Evolutionary conservation across 2,797 vertebrate species (phyloP), one percentile per base, ranked within the genome.

Genomic region (Pseudopleuronectes americanus): DNA sequence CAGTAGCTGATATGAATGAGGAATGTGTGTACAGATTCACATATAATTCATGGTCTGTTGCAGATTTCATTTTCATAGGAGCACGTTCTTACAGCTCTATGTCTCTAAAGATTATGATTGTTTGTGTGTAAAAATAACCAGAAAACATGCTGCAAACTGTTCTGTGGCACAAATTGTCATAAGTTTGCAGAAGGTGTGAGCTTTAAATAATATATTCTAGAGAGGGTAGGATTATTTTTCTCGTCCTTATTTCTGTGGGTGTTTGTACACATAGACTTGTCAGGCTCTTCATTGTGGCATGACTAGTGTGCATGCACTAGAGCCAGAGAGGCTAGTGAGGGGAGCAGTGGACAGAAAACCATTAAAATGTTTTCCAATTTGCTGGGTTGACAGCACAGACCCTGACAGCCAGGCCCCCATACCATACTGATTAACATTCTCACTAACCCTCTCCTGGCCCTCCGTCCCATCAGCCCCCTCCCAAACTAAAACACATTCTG

Each of bases 331-430:
- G 54, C 68, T 24, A 68, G 68, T 45, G 77, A 76, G 77, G 64
- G 52, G 69, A 78, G 84, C 76, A 80, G 76, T 71, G 80, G 86
- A 87, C 78, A 88, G 88, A 90, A 89, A 93, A 90, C 89, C 90
- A 93, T 93, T 93, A 91, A 92, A 92, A 94, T 92, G 88, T 91
- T 91, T 92, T 93, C 90, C 92, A 92, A 92, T 94, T 93, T 94
- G 89, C 85, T 73, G 70, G 80, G 84, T 86, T 91, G 92, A 92
- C 90, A 90, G 87, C 54, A 67, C 83, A 85, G 70, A 84, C 74
- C 72, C 86, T 89, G 86, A 90, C 92, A 94, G 91, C 84, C 80
- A 83, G 84, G 81, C 81, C 83, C 64, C 81, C 80, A 58, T 43
- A 79, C 71, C 66, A 28, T 51, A 67, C 85, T 92, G 87, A 93